Percentiles rank a stretch among this genome's conserved stretches.
phyloP scores from a whole-genome alignment of 1,140 invertebrate species.

The Vanessa tameamea region DNA sequence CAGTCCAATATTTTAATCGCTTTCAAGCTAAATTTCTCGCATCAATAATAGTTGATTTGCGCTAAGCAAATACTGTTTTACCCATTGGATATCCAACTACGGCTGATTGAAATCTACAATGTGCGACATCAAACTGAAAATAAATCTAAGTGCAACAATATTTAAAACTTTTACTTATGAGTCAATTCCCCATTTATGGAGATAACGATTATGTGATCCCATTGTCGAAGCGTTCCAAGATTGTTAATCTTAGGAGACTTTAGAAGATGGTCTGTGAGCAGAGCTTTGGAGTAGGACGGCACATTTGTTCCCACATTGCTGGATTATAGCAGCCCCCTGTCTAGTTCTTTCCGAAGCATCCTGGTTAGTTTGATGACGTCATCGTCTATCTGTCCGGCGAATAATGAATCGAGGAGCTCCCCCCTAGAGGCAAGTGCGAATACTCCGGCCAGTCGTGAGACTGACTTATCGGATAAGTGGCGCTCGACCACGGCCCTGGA shows the following conservation, averaged over 20 bases:
- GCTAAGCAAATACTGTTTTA: not conserved
- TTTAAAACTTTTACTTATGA: slow-evolving; percentile 11
- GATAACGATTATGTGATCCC: slow-evolving; percentile 53
- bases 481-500: slow-evolving; percentile 73
- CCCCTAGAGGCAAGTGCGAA: slow-evolving; percentile 65
- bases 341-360: slow-evolving; percentile 73
- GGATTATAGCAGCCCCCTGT: slow-evolving; percentile 70
- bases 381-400: slow-evolving; percentile 68
- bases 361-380: slow-evolving; percentile 69
- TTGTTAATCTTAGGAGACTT: slow-evolving; percentile 13
- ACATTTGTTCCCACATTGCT: slow-evolving; percentile 37
- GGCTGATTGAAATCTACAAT: slow-evolving; percentile 4
- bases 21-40: not conserved
- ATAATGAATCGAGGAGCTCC: slow-evolving; percentile 68
- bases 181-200: slow-evolving; percentile 67
- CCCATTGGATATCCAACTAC: not conserved
- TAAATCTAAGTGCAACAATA: slow-evolving; percentile 24
- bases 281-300: slow-evolving; percentile 59
- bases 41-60: not conserved
- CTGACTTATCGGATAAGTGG: slow-evolving; percentile 73
- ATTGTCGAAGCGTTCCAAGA: slow-evolving; percentile 26
- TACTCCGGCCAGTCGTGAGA: slow-evolving; percentile 68
- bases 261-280: slow-evolving; percentile 29
- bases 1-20: not conserved
- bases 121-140: not conserved